Conservation (phyloP, 2,113 vertebrate genomes). For the Grantiella picta region DNA sequence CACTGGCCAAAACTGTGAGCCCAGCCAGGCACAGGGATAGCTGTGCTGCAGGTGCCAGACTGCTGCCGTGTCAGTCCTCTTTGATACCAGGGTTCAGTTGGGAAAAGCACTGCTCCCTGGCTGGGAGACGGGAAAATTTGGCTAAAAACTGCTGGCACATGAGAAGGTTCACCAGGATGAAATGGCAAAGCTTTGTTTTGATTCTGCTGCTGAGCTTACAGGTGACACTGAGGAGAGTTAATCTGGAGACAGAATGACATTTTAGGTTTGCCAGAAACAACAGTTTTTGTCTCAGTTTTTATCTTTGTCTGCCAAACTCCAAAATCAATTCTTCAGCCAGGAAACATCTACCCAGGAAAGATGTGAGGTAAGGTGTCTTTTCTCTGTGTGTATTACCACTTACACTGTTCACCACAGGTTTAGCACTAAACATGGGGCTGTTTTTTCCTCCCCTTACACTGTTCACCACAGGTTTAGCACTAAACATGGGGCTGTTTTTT, state of each 20-base stretch:
- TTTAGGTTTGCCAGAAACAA: not conserved
- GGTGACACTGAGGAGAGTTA: not conserved
- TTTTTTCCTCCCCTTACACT: not conserved
- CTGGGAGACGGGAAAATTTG: not conserved
- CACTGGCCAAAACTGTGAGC: not conserved
- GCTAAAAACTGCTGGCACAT: not conserved
- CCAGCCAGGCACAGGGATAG: not conserved
- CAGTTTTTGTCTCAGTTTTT: not conserved
- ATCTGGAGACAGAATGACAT: not conserved
- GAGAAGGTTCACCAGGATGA: not conserved
- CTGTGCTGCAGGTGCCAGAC: not conserved
- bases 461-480: not conserved
- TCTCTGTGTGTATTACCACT: not conserved
- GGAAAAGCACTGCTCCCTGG: not conserved
- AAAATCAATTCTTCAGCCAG: not conserved
- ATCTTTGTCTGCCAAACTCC: not conserved
- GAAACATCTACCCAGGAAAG: not conserved
- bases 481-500: not conserved
- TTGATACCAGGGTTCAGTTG: not conserved
- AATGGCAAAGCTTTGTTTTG: not conserved
- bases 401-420: not conserved
- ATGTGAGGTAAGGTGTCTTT: not conserved
- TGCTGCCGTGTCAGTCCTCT: not conserved
- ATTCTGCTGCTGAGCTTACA: not conserved
- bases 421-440: not conserved